Percentiles rank a stretch among this genome's conserved stretches.
Evolutionary conservation across 2,797 vertebrate species (phyloP).

Genomic region (Molossus alvarezi): DNA sequence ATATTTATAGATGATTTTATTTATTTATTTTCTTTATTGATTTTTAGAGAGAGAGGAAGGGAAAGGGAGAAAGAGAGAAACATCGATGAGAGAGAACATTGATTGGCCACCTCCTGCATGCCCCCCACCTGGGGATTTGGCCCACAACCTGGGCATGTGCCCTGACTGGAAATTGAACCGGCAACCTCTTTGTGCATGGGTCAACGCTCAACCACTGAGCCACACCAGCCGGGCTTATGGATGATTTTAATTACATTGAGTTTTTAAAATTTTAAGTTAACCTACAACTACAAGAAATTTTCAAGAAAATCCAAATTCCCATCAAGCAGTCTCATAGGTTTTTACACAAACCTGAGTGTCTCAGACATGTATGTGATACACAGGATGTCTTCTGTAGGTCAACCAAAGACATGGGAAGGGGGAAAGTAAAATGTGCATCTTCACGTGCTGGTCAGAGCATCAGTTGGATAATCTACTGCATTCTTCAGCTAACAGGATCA

Average conservation of each 20-base stretch:
- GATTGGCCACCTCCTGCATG: too few relatives aligned
- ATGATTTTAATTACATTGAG: not conserved
- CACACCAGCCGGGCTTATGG: too few relatives aligned
- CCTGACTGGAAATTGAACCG: too few relatives aligned
- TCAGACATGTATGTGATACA: not conserved
- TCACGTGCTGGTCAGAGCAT: not conserved
- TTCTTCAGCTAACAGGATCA: constrained; percentile 27
- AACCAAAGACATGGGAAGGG: not conserved
- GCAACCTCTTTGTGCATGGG: too few relatives aligned
- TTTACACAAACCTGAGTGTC: not conserved
- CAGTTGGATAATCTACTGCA: not conserved
- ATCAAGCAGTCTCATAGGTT: not conserved
- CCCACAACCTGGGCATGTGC: too few relatives aligned
- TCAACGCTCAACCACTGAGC: too few relatives aligned
- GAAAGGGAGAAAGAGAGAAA: too few relatives aligned
- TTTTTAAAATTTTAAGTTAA: constrained; percentile 30
- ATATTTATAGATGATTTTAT: not conserved
- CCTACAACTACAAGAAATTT: not conserved
- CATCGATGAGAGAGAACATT: too few relatives aligned
- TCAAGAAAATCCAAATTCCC: constrained; percentile 59
- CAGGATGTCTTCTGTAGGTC: not conserved
- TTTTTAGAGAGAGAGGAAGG: too few relatives aligned
- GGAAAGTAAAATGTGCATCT: not conserved
- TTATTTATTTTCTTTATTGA: too few relatives aligned
- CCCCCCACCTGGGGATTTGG: too few relatives aligned